phyloP scores from a whole-genome alignment of 2,888 invertebrate genomes.

The Protodeltote pygarga region DNA sequence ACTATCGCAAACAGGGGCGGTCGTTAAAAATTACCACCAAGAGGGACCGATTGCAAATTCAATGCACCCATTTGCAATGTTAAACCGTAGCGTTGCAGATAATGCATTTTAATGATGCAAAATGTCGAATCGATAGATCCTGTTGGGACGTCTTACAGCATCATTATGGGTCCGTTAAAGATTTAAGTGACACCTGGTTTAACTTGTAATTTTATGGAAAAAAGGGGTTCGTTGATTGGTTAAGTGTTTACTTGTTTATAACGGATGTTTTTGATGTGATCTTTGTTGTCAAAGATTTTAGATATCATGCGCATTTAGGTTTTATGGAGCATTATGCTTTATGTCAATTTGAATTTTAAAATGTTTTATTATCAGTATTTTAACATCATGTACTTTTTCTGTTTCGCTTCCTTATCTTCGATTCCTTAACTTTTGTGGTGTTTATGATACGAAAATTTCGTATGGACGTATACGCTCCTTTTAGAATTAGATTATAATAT shows the following conservation, averaged over 20 bases:
- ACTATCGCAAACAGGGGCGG: slow-evolving; percentile 68
- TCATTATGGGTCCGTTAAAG: slow-evolving; percentile 64
- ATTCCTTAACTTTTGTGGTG: too few relatives aligned
- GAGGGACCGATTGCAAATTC: slow-evolving; percentile 78
- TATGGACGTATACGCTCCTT: too few relatives aligned
- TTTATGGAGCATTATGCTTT: neutral
- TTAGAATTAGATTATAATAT: too few relatives aligned
- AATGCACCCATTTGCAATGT: slow-evolving; percentile 81
- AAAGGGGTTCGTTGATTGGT: slow-evolving; percentile 14
- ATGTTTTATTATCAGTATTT: too few relatives aligned
- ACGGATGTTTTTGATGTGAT: neutral
- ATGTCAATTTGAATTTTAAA: too few relatives aligned
- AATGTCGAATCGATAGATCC: slow-evolving; percentile 76
- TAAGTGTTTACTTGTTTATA: slow-evolving; percentile 15
- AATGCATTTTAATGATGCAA: slow-evolving; percentile 88
- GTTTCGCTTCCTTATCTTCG: too few relatives aligned
- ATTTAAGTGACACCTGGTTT: slow-evolving; percentile 70
- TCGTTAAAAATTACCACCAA: slow-evolving; percentile 85
- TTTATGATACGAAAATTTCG: too few relatives aligned
- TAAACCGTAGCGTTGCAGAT: slow-evolving; percentile 79
- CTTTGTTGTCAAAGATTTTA: neutral
- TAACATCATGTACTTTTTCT: too few relatives aligned
- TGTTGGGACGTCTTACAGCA: slow-evolving; percentile 57
- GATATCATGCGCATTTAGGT: too few relatives aligned
- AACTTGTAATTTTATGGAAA: slow-evolving; percentile 57